Evolutionary conservation across 2,113 vertebrate genomes (phyloP).

Genomic region (Gracilinanus agilis): DNA sequence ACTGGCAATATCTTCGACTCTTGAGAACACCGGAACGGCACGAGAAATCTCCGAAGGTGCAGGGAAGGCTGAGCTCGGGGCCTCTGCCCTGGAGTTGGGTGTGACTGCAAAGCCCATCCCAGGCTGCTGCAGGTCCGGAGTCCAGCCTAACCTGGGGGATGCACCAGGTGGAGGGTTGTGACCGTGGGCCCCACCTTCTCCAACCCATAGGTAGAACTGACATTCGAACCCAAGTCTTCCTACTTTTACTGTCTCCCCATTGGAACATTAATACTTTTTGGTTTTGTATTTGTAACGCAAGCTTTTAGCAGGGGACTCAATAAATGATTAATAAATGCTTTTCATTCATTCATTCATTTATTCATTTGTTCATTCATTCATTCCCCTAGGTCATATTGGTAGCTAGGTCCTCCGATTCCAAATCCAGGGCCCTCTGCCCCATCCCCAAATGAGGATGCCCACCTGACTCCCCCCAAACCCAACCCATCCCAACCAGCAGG

Average conservation of each 20-base stretch:
- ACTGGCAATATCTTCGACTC: slow-evolving; percentile 82
- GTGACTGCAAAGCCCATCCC: background rate
- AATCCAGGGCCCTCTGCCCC: background rate
- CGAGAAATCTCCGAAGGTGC: background rate
- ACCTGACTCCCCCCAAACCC: background rate
- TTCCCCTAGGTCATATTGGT: background rate
- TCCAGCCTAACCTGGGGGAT: slow-evolving; percentile 22
- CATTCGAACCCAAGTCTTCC: background rate
- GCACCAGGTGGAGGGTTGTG: too few species aligned
- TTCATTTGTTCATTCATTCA: background rate
- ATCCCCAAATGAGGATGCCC: background rate
- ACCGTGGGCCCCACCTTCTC: background rate
- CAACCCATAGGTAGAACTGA: background rate
- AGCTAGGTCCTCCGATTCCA: background rate
- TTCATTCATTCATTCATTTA: background rate
- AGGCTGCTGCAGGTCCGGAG: background rate
- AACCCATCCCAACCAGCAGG: background rate
- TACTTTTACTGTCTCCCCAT: background rate
- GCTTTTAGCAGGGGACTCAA: background rate
- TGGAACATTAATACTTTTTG: background rate
- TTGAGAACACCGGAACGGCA: background rate
- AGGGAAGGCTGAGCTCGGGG: background rate
- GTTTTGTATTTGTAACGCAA: background rate
- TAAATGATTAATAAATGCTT: background rate
- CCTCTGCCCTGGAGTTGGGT: background rate